phyloP scores from a whole-genome alignment of 2,797 vertebrate genomes.

The Myotis findleyi region DNA sequence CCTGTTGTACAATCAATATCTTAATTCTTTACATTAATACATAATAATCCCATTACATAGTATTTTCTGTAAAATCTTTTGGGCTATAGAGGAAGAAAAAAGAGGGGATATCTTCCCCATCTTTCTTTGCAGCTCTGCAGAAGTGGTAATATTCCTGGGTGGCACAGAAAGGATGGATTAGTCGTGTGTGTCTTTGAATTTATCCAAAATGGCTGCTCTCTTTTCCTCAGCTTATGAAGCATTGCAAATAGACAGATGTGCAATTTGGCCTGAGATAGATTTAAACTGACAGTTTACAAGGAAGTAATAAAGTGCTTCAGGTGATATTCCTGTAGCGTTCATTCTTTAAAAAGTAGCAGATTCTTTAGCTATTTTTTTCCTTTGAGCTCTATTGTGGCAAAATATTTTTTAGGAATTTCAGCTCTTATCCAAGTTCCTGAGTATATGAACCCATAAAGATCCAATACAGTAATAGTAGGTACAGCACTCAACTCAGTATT shows the following conservation, averaged over 20 bases:
- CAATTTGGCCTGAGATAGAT: constrained; percentile 49
- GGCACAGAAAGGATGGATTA: background rate
- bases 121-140: background rate
- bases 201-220: background rate
- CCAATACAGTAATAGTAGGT: background rate
- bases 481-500: background rate
- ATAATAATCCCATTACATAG: background rate
- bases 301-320: constrained; percentile 8
- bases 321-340: constrained; percentile 53
- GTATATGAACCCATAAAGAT: background rate
- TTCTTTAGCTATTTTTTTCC: background rate
- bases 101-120: background rate
- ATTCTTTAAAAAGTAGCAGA: constrained; percentile 29
- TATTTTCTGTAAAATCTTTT: constrained; percentile 12
- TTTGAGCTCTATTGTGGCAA: background rate
- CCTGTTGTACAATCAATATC: background rate
- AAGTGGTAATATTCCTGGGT: background rate
- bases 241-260: constrained; percentile 34
- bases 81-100: background rate
- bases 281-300: constrained; percentile 42
- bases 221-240: background rate
- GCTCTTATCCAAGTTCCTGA: background rate
- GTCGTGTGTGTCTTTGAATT: constrained; percentile 6
- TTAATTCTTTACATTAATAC: background rate
- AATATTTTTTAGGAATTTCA: constrained; percentile 29